Conservation (phyloP, 2,113 vertebrate species). For the Amphilophus citrinellus region DNA sequence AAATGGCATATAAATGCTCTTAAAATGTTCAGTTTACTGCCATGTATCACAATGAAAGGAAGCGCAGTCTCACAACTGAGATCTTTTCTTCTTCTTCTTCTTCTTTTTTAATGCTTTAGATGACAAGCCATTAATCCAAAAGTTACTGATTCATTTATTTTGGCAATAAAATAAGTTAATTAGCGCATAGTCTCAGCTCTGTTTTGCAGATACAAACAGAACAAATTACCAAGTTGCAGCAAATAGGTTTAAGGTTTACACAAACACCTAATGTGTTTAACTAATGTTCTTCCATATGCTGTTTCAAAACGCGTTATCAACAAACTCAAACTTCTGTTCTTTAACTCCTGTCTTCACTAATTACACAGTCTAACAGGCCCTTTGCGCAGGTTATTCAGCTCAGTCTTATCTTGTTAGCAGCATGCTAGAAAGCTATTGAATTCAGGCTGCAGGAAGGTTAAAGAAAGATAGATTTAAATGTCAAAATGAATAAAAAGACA, state of each 20-base stretch:
- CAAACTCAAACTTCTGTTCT: constrained; percentile 23
- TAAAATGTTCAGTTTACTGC: background rate
- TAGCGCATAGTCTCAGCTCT: background rate
- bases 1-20: background rate
- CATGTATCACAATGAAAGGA: background rate
- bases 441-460: constrained; percentile 36
- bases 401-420: constrained; percentile 30
- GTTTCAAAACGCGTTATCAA: constrained; percentile 5
- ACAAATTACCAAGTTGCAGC: background rate
- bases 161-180: background rate
- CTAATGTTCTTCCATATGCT: background rate
- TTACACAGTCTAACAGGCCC: constrained; percentile 20
- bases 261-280: background rate
- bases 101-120: background rate
- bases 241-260: background rate
- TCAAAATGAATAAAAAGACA: constrained; percentile 70
- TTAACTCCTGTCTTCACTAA: constrained; percentile 15
- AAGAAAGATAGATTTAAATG: constrained; percentile 74
- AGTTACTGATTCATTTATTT: background rate
- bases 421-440: constrained; percentile 49
- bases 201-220: background rate
- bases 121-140: background rate
- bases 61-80: background rate
- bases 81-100: background rate
- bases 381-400: constrained; percentile 32